Evolutionary conservation across 2,888 invertebrate genomes (phyloP), one percentile per base, ranked within the genome.

Genomic region (Campoplex capitator): DNA sequence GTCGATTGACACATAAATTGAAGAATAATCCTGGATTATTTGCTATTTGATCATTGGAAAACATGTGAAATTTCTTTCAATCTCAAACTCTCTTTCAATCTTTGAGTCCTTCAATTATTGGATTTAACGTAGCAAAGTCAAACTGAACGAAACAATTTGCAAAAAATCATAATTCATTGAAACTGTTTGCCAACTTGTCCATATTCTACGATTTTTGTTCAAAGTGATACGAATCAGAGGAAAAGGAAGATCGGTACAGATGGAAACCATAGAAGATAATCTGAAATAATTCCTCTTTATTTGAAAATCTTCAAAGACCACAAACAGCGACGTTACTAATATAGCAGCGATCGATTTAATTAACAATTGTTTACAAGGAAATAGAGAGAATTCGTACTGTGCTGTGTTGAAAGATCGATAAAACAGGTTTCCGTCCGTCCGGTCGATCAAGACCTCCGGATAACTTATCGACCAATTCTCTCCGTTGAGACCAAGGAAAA

Each of bases 291-390:
- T 78, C 56, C 51, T 84, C 76, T 87, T 88, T 87, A 87, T 88
- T 88, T 67, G 54, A 54, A 58, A 45, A 73, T 35, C 16, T 56
- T 65, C 62, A 16, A 13, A 48, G 42, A 38, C n/a, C 13, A 65
- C 67, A 67, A 74, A 68, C 62, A 54, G 48, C 83, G 88, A 88
- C 76, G 88, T 88, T 89, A 86, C 89, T 89, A 88, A 88, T 88
- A 79, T 88, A 89, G 89, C 86, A 89, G 87, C 88, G 89, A 88
- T 88, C 88, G 85, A 65, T 70, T 77, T 35, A 58, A 32, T 65
- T 16, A 58, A 81, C 73, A 65, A 67, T 58, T 56, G 48, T 58
- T 6, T 11, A 23, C n/a, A 11, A 38, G 23, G 32, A 48, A 58
- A 62, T 16, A 18, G 11, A 3, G 62, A 11, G 48, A 42, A 48